Conservation (phyloP, 2,113 vertebrate species). For the Typhlomys cinereus region DNA sequence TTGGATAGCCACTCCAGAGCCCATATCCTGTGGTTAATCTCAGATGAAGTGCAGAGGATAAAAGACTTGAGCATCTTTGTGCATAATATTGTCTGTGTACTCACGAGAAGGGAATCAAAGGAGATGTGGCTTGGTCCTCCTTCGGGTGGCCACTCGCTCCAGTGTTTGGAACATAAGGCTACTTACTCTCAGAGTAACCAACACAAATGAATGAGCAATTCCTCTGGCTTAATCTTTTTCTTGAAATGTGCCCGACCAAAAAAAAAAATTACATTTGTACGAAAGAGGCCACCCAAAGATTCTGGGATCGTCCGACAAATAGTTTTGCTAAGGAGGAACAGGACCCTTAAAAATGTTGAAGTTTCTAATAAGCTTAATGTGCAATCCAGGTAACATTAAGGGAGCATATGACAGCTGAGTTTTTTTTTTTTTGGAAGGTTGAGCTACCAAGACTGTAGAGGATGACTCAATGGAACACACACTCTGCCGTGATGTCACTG, state of each 20-base stretch:
- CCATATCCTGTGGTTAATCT: neutral
- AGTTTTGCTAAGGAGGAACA: neutral
- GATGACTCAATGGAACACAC: neutral
- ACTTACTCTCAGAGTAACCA: neutral
- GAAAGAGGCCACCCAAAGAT: neutral
- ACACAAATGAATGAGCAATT: neutral
- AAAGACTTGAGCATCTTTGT: neutral
- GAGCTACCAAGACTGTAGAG: neutral
- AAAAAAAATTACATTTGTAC: slow-evolving; percentile 14
- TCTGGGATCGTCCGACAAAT: slow-evolving; percentile 22
- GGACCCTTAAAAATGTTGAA: neutral
- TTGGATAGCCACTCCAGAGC: neutral
- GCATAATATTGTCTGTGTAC: neutral
- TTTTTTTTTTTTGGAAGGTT: neutral
- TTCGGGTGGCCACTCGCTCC: neutral
- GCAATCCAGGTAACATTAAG: neutral
- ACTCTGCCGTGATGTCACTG: slow-evolving; percentile 10
- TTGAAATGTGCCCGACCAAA: slow-evolving; percentile 11
- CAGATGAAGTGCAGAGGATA: neutral
- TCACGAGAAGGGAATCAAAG: neutral
- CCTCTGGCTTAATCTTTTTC: slow-evolving; percentile 5
- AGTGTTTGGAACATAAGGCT: neutral
- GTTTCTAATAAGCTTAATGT: slow-evolving; percentile 54
- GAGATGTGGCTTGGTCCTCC: rapidly evolving
- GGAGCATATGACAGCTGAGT: neutral